Evolutionary conservation across 2,797 vertebrate genomes (phyloP), one percentile per base, ranked within the genome.

Genomic region (Lithobates sylvaticus): DNA sequence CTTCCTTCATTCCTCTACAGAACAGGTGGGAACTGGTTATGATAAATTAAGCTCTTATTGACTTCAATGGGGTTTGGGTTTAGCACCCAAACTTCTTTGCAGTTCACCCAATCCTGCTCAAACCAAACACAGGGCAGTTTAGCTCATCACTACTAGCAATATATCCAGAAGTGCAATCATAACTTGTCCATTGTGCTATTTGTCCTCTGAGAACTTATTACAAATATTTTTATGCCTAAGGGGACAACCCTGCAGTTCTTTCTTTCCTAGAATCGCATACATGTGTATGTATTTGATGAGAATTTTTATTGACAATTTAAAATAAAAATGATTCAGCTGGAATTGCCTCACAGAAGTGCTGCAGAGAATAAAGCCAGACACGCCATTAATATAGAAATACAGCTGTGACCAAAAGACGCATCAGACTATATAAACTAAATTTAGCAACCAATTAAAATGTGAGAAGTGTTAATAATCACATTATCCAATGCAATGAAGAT

Each of bases 381-480:
- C 23, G 26, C 39, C 23, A 54, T 76, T 54, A 44, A 65, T 77
- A 36, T n/a, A 3, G 12, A 47, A 75, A 42, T 44, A 67, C 18
- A 44, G 27, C 68, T 74, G 36, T 50, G 42, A 69, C 82, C 73
- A 76, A 69, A 76, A 44, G 39, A 54, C 18, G 26, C 69, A 16
- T 36, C 42, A 50, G 26, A 12, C 42, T 44, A 29, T 67, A 58
- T 42, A n/a, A 7, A 75, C 54, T 84, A 84, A 69, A 47, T 84
- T 65, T 69, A 76, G 61, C 27, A 76, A 54, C 61, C 34, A 84
- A 84, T 76, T 83, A 83, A 23, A 75, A 29, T 83, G 73, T 44
- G 64, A 65, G 32, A 78, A 78, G 76, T 68, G 72, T 50, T 76
- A 50, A 76, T 75, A 76, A 76, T 83, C 26, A 50, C n/a, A 76